Percentiles rank a stretch among this genome's conserved stretches.
Evolutionary conservation across 2,113 vertebrate species (phyloP).

Genomic region (Chascanopsetta lugubris): DNA sequence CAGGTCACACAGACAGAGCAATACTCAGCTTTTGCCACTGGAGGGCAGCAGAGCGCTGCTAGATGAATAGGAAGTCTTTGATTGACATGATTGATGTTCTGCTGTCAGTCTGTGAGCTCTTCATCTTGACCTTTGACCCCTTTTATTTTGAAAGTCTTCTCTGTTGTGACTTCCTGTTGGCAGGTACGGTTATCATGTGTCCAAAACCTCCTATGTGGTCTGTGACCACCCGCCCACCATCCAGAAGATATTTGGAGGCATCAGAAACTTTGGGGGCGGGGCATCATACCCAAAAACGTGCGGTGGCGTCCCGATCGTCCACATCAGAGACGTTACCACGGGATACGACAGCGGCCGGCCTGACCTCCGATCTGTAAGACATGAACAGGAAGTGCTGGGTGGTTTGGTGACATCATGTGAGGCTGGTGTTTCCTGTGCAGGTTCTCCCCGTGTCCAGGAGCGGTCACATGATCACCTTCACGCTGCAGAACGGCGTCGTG

Average conservation of each 20-base stretch:
- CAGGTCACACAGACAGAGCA: neutral
- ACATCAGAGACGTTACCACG: conserved; percentile 88
- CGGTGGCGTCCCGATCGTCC: conserved; percentile 80
- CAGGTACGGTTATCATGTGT: conserved; percentile 93
- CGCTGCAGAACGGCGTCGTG: conserved; percentile 89
- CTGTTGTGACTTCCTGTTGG: conserved; percentile 29
- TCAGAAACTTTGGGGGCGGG: conserved; percentile 84
- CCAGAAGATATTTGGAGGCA: conserved; percentile 87
- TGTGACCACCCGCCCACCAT: conserved; percentile 90
- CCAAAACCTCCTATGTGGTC: conserved; percentile 92
- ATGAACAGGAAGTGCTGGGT: neutral
- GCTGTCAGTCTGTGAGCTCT: neutral
- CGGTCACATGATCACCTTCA: conserved; percentile 97
- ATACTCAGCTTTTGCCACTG: neutral
- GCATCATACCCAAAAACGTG: conserved; percentile 85
- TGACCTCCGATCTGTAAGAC: conserved; percentile 82
- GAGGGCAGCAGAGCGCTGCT: too few species aligned
- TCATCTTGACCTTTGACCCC: neutral
- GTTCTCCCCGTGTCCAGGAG: conserved; percentile 88
- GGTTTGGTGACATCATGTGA: neutral
- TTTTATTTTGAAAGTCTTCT: conserved; percentile 15
- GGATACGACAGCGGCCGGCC: conserved; percentile 93
- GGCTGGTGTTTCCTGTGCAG: conserved; percentile 65
- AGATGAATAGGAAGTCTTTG: neutral
- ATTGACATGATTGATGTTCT: neutral